A percentile compares a stretch with the other conserved stretches of the same genome.
Conservation (phyloP, 2,888 invertebrate species). For the Dioctria rufipes region DNA sequence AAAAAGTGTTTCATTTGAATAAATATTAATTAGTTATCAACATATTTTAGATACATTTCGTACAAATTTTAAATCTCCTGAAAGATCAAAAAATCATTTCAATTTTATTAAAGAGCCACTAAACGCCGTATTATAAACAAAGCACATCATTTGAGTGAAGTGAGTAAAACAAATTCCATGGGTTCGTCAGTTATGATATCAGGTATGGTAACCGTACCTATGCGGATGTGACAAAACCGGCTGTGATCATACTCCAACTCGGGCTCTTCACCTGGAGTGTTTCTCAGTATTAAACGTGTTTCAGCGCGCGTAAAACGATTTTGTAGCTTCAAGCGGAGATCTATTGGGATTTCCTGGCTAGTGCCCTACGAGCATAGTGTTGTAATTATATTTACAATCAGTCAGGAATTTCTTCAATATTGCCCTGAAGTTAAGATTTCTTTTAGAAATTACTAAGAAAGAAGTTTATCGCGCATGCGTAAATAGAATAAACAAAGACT, state of each 20-base stretch:
- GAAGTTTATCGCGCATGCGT: not conserved
- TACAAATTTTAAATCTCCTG: too few relatives aligned
- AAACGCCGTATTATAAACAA: constrained; percentile 27
- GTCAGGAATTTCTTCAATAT: not conserved
- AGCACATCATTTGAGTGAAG: too few relatives aligned
- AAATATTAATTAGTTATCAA: too few relatives aligned
- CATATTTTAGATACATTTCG: too few relatives aligned
- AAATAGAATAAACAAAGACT: not conserved
- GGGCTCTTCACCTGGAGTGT: constrained; percentile 37
- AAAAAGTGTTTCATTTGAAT: too few relatives aligned
- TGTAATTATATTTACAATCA: not conserved
- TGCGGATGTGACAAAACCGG: constrained; percentile 50
- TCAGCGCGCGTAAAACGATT: constrained; percentile 16
- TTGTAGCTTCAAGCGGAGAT: constrained; percentile 18
- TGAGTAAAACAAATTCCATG: constrained; percentile 25
- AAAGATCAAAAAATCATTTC: too few relatives aligned
- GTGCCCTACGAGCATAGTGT: not conserved
- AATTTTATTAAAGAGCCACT: too few relatives aligned
- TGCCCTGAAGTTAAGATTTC: too few relatives aligned
- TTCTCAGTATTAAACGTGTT: constrained; percentile 24
- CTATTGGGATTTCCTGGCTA: not conserved
- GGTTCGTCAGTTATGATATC: not conserved
- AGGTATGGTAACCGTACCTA: constrained; percentile 9
- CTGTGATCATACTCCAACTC: constrained; percentile 11
- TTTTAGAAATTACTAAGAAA: too few relatives aligned